Conservation (phyloP, 2,797 vertebrate species). For the Anguilla marmorata region DNA sequence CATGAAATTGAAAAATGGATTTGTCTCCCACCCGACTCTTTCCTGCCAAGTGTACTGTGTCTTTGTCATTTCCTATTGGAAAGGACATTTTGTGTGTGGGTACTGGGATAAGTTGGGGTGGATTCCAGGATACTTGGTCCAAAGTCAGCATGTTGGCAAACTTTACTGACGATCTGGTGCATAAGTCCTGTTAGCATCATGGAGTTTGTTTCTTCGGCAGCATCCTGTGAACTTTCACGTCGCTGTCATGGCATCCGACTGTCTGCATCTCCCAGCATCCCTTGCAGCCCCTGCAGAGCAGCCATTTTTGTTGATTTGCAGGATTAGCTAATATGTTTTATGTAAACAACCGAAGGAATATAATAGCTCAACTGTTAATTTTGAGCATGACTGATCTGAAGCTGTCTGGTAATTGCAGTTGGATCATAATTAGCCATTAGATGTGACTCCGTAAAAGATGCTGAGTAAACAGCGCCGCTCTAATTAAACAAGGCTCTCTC, state of each 20-base stretch:
- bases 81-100: neutral
- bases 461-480: constrained; percentile 51
- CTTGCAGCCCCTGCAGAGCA: neutral
- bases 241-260: neutral
- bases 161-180: constrained; percentile 5
- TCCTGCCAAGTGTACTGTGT: neutral
- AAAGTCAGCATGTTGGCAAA: neutral
- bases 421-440: constrained; percentile 42
- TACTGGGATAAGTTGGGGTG: constrained; percentile 26
- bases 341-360: neutral
- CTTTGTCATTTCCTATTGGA: constrained; percentile 33
- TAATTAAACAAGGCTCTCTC: constrained; percentile 52
- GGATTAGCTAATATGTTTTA: neutral
- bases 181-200: constrained; percentile 40
- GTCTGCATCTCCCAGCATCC: neutral
- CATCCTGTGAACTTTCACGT: constrained; percentile 37
- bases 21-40: neutral
- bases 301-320: neutral
- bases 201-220: constrained; percentile 40
- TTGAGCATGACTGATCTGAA: constrained; percentile 13
- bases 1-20: constrained; percentile 18
- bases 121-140: constrained; percentile 37
- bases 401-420: constrained; percentile 25
- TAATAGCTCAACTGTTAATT: neutral
- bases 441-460: constrained; percentile 47